phyloP scores from a whole-genome alignment of 2,797 vertebrate genomes.

The Microctenopoma lineatum region DNA sequence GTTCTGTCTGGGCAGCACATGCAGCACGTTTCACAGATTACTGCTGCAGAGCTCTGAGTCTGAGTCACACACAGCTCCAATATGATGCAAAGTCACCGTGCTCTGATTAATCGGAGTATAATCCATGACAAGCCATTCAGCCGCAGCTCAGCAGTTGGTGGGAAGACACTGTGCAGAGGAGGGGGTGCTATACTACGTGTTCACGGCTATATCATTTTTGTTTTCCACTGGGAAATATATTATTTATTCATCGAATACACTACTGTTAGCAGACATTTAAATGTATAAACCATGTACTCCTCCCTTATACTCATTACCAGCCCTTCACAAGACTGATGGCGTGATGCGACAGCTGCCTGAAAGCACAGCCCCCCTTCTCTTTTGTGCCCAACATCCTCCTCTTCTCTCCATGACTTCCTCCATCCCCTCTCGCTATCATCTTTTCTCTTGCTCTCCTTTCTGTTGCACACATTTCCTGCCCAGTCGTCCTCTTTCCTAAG shows the following conservation, averaged over 20 bases:
- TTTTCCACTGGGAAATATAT: not conserved
- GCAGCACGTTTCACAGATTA: constrained; percentile 73
- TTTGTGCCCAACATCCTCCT: constrained; percentile 47
- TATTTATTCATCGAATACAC: constrained; percentile 5
- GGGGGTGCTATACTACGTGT: not conserved
- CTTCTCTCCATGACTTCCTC: constrained; percentile 22
- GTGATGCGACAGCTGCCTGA: constrained; percentile 46
- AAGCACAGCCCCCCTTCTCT: constrained; percentile 23
- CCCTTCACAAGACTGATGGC: constrained; percentile 41
- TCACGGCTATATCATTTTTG: constrained; percentile 5
- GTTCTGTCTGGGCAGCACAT: constrained; percentile 45
- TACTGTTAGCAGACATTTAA: constrained; percentile 7
- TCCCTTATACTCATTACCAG: constrained; percentile 21
- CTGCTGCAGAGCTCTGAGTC: constrained; percentile 44
- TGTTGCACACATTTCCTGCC: not conserved
- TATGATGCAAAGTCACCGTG: constrained; percentile 73
- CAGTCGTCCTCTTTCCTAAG: not conserved
- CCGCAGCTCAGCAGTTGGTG: constrained; percentile 43
- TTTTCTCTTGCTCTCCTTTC: not conserved
- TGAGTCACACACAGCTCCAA: constrained; percentile 51
- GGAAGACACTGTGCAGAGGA: constrained; percentile 14
- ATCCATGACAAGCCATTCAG: constrained; percentile 70
- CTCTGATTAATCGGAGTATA: constrained; percentile 75
- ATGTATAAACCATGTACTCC: constrained; percentile 2
- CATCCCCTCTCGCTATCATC: not conserved